Evolutionary conservation across 1,140 invertebrate species (phyloP).

Genomic region (Himalopsyche phryganea): DNA sequence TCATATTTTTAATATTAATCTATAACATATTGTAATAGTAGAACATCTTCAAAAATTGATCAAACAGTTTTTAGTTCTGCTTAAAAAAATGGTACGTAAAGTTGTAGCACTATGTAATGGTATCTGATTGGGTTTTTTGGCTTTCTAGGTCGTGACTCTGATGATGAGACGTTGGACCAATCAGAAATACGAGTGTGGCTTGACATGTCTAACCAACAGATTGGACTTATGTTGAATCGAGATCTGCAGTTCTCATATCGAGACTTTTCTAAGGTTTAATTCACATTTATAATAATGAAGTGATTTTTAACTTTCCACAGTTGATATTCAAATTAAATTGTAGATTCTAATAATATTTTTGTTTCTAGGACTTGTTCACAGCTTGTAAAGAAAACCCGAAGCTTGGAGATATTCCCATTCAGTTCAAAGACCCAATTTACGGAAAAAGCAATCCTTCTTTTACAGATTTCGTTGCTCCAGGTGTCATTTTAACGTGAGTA

Average conservation of each 20-base stretch:
- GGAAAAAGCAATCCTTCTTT: slow-evolving; percentile 83
- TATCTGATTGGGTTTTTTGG: no score
- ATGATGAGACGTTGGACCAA: slow-evolving; percentile 73
- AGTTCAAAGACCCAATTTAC: slow-evolving; percentile 82
- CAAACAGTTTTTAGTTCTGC: no score
- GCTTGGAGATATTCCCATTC: slow-evolving; percentile 77
- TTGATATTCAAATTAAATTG: no score
- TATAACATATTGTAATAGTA: no score
- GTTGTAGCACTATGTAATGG: no score
- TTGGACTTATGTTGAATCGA: slow-evolving; percentile 76
- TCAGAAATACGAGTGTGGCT: slow-evolving; percentile 81
- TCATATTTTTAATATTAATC: no score
- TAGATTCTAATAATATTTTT: neutral
- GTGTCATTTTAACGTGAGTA: slow-evolving; percentile 86
- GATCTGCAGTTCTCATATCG: slow-evolving; percentile 77
- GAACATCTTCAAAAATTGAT: no score
- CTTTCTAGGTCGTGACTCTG: slow-evolving; percentile 57
- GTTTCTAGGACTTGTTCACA: slow-evolving; percentile 59
- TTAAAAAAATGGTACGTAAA: no score
- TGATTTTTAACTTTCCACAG: no score
- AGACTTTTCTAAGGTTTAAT: slow-evolving; percentile 62
- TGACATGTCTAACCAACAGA: slow-evolving; percentile 93
- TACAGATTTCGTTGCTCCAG: slow-evolving; percentile 93
- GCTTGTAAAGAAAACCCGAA: slow-evolving; percentile 74
- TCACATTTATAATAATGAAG: neutral